phyloP scores from a whole-genome alignment of 2,888 invertebrate species.

The Xanthorhoe spadicearia region DNA sequence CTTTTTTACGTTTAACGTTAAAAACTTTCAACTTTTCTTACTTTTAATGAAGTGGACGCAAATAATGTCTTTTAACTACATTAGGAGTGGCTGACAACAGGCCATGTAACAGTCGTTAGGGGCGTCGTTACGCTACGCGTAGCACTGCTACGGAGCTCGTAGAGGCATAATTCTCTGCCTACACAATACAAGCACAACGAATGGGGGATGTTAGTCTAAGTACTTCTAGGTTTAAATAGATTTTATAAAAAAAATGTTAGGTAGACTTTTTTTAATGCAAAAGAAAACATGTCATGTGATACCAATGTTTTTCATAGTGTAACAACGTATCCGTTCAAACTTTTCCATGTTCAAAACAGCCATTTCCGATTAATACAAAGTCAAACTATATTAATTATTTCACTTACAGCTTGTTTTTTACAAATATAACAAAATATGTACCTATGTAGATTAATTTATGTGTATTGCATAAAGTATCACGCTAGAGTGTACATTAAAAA shows the following conservation, averaged over 20 bases:
- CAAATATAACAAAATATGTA: background rate
- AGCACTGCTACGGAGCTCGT: conserved; percentile 40
- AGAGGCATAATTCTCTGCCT: conserved; percentile 34
- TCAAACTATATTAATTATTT: background rate
- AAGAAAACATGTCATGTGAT: too few relatives aligned
- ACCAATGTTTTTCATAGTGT: too few relatives aligned
- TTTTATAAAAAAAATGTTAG: background rate
- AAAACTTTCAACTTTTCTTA: too few relatives aligned
- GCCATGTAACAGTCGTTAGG: conserved; percentile 40
- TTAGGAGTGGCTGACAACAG: conserved; percentile 36
- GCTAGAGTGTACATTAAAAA: conserved; percentile 61
- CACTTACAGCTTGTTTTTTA: background rate
- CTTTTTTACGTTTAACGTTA: too few relatives aligned
- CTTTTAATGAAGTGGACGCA: too few relatives aligned
- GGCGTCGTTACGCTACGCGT: conserved; percentile 39
- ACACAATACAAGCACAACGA: conserved; percentile 23
- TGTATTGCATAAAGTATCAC: conserved; percentile 12
- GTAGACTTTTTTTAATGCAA: too few relatives aligned
- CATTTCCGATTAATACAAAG: background rate
- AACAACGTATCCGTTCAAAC: too few relatives aligned
- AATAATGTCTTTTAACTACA: conserved; percentile 32
- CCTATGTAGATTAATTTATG: background rate
- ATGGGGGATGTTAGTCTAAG: conserved; percentile 4
- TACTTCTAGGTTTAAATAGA: conserved; percentile 5
- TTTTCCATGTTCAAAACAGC: too few relatives aligned